Evolutionary conservation across 1,140 invertebrate species (phyloP).

Genomic region (Drosophila lini): DNA sequence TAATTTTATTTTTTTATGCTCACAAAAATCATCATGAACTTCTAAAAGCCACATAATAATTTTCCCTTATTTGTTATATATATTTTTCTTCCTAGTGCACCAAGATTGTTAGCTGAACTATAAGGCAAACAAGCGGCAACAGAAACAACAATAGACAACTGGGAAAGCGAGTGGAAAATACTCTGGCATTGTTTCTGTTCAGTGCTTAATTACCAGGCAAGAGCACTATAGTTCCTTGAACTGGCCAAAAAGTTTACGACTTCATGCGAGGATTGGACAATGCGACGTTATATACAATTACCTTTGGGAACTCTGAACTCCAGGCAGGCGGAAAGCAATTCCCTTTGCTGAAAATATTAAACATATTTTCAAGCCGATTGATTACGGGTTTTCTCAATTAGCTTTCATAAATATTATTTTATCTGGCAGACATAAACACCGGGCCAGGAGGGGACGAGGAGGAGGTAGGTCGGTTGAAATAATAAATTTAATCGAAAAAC

Average conservation of each 20-base stretch:
- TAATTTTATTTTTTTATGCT: too few species aligned
- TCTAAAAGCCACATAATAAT: too few species aligned
- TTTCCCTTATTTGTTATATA: too few species aligned
- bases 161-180: slow-evolving; percentile 72
- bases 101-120: slow-evolving; percentile 47
- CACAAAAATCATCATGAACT: fast-evolving
- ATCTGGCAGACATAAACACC: slow-evolving; percentile 26
- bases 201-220: slow-evolving; percentile 69
- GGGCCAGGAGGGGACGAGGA: too few species aligned
- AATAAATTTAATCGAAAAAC: slow-evolving; percentile 49
- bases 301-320: slow-evolving; percentile 1
- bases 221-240: slow-evolving; percentile 51
- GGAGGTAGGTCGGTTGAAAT: slow-evolving; percentile 13
- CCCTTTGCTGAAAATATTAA: background rate
- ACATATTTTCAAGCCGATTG: slow-evolving; percentile 18
- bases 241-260: slow-evolving; percentile 36
- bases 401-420: slow-evolving; percentile 43
- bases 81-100: background rate
- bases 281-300: slow-evolving; percentile 30
- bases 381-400: slow-evolving; percentile 48
- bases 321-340: background rate
- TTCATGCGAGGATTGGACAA: slow-evolving; percentile 33
- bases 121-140: slow-evolving; percentile 68
- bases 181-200: slow-evolving; percentile 56
- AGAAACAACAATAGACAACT: slow-evolving; percentile 47